phyloP scores from a whole-genome alignment of 2,888 invertebrate genomes.

The Tenodera sinensis region DNA sequence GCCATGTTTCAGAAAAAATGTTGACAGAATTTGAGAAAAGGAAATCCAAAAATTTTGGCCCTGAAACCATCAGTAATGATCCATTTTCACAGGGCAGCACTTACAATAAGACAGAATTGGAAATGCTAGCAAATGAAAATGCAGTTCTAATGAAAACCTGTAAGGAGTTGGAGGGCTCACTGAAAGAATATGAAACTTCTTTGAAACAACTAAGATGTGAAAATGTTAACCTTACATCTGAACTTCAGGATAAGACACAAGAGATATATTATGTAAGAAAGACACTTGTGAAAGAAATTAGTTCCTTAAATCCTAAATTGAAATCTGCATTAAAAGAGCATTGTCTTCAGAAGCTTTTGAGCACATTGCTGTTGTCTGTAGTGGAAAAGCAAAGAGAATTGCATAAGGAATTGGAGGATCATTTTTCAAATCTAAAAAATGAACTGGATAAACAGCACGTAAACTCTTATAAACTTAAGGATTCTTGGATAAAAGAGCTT shows the following conservation, averaged over 20 bases:
- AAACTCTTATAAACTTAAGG: not conserved
- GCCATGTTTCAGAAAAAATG: too few species aligned
- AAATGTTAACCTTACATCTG: too few species aligned
- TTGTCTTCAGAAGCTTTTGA: not conserved
- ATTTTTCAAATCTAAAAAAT: not conserved
- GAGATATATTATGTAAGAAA: not conserved
- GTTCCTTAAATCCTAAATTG: not conserved
- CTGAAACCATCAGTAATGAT: too few species aligned
- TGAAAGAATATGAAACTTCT: too few species aligned
- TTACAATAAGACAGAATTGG: too few species aligned
- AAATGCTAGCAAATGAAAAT: too few species aligned
- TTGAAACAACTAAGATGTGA: too few species aligned
- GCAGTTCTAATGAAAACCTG: too few species aligned
- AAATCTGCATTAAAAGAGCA: not conserved
- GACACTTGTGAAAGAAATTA: not conserved
- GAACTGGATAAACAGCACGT: not conserved
- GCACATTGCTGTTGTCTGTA: not conserved
- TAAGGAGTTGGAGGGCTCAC: too few species aligned
- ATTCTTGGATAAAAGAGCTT: slow-evolving; percentile 31
- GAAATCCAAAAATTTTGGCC: too few species aligned
- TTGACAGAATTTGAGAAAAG: too few species aligned
- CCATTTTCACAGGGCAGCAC: too few species aligned
- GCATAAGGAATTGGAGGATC: not conserved
- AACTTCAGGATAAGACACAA: not conserved
- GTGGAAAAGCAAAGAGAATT: not conserved